These are phyloP conservation scores for Agrilus planipennis DNA, from an alignment of 1,140 invertebrate species.

Conservation along the genomic window DNA sequence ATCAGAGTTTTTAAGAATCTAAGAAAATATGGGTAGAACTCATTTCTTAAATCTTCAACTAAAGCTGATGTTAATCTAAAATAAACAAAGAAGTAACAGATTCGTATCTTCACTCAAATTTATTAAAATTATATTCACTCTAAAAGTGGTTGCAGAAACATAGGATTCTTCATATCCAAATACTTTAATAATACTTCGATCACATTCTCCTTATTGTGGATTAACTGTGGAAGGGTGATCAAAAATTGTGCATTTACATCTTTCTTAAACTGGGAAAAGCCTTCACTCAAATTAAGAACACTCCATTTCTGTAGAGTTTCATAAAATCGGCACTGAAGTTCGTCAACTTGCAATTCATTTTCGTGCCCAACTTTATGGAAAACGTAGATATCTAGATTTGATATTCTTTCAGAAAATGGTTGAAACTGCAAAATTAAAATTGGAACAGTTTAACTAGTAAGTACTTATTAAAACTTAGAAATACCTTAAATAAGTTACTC, in stretches of 20 bases:
- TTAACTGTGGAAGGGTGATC: slow-evolving; percentile 64
- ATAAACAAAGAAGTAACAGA: slow-evolving; percentile 21
- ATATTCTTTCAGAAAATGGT: slow-evolving; percentile 72
- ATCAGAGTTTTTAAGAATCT: slow-evolving; percentile 57
- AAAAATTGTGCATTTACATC: slow-evolving; percentile 51
- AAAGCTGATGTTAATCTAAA: slow-evolving; percentile 70
- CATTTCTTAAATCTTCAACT: slow-evolving; percentile 71
- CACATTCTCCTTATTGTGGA: slow-evolving; percentile 66
- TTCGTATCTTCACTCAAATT: slow-evolving; percentile 6
- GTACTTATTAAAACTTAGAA: slow-evolving; percentile 5
- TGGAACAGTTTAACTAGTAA: slow-evolving; percentile 7
- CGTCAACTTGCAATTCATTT: slow-evolving; percentile 48
- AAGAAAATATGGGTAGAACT: slow-evolving; percentile 76
- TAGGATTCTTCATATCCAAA: slow-evolving; percentile 52
- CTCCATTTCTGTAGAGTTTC: slow-evolving; percentile 79
- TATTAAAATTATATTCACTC: slow-evolving; percentile 54
- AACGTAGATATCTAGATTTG: slow-evolving; percentile 69
- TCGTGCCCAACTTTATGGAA: slow-evolving; percentile 64
- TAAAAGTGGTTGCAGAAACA: slow-evolving; percentile 66
- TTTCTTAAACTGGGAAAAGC: slow-evolving; percentile 62
- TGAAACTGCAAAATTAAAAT: slow-evolving; percentile 57
- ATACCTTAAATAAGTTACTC: slow-evolving; percentile 70
- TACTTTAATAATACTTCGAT: slow-evolving; percentile 57
- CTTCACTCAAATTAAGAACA: slow-evolving; percentile 70
- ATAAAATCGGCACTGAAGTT: slow-evolving; percentile 67